A percentile compares a stretch with the other conserved stretches of the same genome.
Evolutionary conservation across 2,888 invertebrate species (phyloP).

Genomic region (Lacanobia oleracea): DNA sequence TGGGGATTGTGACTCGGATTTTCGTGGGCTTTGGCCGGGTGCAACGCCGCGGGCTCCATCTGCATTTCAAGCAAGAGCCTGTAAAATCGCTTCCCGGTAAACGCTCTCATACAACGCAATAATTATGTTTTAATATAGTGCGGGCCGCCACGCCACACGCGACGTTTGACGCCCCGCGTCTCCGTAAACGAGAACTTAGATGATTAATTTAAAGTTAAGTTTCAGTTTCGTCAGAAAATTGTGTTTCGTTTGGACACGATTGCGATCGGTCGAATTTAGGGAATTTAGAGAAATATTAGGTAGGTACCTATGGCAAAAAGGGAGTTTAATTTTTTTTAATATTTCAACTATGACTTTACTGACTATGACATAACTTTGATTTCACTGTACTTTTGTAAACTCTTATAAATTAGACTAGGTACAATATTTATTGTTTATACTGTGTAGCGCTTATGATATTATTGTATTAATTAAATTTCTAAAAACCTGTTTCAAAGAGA

Average conservation of each 20-base stretch:
- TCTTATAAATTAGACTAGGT: neutral
- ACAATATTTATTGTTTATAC: neutral
- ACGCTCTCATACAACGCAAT: no score
- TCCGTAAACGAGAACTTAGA: no score
- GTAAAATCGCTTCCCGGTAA: no score
- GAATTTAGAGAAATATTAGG: neutral
- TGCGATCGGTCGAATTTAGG: neutral
- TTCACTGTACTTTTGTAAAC: neutral
- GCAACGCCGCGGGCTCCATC: no score
- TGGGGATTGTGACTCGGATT: no score
- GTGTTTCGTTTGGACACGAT: neutral
- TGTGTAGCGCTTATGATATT: neutral
- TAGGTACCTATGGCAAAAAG: neutral
- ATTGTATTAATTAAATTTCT: no score
- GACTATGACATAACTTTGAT: constrained; percentile 12
- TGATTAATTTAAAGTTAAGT: no score
- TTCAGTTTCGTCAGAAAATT: neutral
- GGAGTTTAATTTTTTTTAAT: neutral
- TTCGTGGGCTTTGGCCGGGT: no score
- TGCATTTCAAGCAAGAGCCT: no score
- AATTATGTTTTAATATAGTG: no score
- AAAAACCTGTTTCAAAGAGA: constrained; percentile 1
- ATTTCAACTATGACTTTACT: neutral
- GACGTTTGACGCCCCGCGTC: no score
- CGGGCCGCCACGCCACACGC: no score